Conservation (phyloP, 2,113 vertebrate genomes). For the Lutjanus erythropterus region DNA sequence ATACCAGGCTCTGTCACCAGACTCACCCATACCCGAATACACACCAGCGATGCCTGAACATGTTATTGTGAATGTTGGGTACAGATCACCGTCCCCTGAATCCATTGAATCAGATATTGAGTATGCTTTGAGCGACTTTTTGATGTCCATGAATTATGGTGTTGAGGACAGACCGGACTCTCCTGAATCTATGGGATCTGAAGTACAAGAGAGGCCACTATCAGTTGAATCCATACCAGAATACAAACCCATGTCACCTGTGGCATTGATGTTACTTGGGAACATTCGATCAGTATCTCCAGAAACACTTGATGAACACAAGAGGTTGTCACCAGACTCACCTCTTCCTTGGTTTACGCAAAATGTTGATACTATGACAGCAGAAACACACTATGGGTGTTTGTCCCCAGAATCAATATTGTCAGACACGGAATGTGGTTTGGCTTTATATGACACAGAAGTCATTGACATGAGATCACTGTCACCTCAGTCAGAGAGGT, state of each 20-base stretch:
- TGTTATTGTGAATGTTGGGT: conserved; percentile 50
- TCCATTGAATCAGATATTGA: conserved; percentile 66
- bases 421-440: conserved; percentile 45
- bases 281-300: conserved; percentile 46
- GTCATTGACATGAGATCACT: conserved; percentile 13
- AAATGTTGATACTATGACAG: conserved; percentile 20
- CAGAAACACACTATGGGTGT: not conserved
- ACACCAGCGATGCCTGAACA: conserved; percentile 11
- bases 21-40: conserved; percentile 71
- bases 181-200: conserved; percentile 62
- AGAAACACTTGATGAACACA: conserved; percentile 61
- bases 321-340: conserved; percentile 60
- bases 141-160: conserved; percentile 31
- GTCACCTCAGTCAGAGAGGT: conserved; percentile 53
- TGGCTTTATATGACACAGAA: conserved; percentile 11
- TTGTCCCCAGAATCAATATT: conserved; percentile 51
- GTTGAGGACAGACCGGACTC: conserved; percentile 57
- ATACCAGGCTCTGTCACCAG: conserved; percentile 51
- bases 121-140: conserved; percentile 47
- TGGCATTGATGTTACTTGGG: conserved; percentile 7
- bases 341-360: conserved; percentile 58
- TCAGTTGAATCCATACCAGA: conserved; percentile 60
- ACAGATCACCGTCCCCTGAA: conserved; percentile 71
- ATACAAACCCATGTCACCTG: conserved; percentile 49
- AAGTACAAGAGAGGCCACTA: conserved; percentile 31